Base-by-base conservation (phyloP, 2,797 vertebrate species). In the Lepus oiostolus region DNA sequence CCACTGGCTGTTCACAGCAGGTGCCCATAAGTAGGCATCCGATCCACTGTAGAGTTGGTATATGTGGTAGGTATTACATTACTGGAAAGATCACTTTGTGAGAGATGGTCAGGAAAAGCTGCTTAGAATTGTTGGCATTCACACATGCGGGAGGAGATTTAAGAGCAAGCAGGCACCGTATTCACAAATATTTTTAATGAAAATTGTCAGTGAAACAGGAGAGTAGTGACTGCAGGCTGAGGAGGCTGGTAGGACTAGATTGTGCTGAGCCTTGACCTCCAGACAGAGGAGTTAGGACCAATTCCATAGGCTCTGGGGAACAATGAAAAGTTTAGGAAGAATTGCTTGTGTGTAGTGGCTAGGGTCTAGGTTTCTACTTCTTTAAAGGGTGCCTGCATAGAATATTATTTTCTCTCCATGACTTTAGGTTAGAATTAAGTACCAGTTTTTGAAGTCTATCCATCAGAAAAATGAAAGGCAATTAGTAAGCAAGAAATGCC, bases 341-440 rank as follows among this genome's bases (percentile, higher is more conserved):
- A 67, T 8, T 91, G 58, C 38, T 81, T 62, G 6, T 91, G 0
- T 30, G 30, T 21, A 71, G 35, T 42, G 28, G 52, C 32, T 72
- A 68, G 9, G 24, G 9, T 54, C 47, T 79, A 32, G 30, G 26
- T 60, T 88, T 87, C 21, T 1, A 11, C 24, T 90, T 52, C 30
- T 85, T 47, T 63, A 60, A 94, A 52, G 12, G 19, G 7, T 4
- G 11, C 32, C 52, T 74, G 12, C 35, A 5, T 28, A 14, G 52
- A 50, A 38, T 90, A 30, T 42, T 87, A 65, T 63, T 95, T 90
- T 92, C 28, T 95, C n/a, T 30, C 54, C 10, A 1, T 81, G 42
- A 68, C 84, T 82, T 16, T 67, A 54, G 52, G 30, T 81, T 74
- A 76, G 75, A 88, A 60, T 70, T 70, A 14, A 72, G 10, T 75